Conservation (phyloP, 2,113 vertebrate genomes). For the Siniperca chuatsi region DNA sequence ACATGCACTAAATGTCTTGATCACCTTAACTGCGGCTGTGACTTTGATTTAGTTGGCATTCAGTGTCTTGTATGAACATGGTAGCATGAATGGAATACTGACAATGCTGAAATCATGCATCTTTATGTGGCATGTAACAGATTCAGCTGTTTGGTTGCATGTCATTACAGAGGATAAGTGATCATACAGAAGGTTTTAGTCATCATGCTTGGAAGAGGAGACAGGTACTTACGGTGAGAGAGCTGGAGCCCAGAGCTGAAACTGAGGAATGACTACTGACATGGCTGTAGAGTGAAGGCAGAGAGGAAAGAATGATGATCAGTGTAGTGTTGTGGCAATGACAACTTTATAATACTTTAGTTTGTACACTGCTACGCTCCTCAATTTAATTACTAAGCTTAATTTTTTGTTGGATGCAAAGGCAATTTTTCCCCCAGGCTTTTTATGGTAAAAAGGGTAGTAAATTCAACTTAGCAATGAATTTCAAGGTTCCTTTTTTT, state of each 20-base stretch:
- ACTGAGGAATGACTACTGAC: constrained; percentile 88
- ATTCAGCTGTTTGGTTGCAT: neutral
- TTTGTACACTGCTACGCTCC: neutral
- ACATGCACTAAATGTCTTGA: neutral
- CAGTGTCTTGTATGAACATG: neutral
- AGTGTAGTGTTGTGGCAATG: neutral
- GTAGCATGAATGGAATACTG: too few relatives aligned
- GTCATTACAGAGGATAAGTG: neutral
- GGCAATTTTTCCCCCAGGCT: too few relatives aligned
- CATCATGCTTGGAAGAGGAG: neutral
- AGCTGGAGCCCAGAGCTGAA: constrained; percentile 86
- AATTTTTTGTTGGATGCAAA: neutral
- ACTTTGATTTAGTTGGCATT: neutral
- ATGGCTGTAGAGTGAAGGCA: constrained; percentile 85
- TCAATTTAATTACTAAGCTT: neutral
- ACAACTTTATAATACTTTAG: neutral
- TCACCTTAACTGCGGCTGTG: neutral
- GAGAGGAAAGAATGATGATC: constrained; percentile 61
- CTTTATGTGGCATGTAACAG: neutral
- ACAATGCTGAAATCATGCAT: neutral
- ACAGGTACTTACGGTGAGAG: constrained; percentile 87
- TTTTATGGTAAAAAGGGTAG: too few relatives aligned
- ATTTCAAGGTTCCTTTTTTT: too few relatives aligned
- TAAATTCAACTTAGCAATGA: too few relatives aligned
- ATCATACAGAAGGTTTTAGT: neutral